Evolutionary conservation across 2,113 vertebrate genomes (phyloP).

Genomic region (Canis aureus): DNA sequence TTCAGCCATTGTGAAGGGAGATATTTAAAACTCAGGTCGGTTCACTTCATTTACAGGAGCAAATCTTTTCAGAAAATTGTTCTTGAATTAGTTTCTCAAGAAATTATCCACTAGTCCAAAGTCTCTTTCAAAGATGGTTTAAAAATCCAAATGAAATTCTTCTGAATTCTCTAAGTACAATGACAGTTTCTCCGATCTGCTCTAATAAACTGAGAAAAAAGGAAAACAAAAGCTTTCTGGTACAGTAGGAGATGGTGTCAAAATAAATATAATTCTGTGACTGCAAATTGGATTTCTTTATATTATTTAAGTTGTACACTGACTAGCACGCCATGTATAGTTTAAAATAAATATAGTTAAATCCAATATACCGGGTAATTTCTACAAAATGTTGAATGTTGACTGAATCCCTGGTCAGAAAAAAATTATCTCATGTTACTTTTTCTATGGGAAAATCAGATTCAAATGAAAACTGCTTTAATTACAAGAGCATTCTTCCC

Average conservation of each 20-base stretch:
- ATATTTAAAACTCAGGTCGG: neutral
- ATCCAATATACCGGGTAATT: neutral
- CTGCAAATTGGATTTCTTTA: neutral
- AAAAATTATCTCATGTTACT: neutral
- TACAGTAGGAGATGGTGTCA: neutral
- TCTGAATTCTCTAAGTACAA: neutral
- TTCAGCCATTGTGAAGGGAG: neutral
- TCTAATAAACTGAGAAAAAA: neutral
- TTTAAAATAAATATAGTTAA: neutral
- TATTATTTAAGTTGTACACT: neutral
- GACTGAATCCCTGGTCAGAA: neutral
- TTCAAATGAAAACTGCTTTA: neutral
- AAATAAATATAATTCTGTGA: neutral
- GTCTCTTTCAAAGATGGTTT: neutral
- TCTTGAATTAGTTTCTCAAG: constrained; percentile 40
- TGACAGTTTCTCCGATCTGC: neutral
- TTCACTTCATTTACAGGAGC: neutral
- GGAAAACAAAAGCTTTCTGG: neutral
- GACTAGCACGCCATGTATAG: neutral
- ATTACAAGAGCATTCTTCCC: neutral
- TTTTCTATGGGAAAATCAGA: neutral
- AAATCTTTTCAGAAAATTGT: constrained; percentile 12
- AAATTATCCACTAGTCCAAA: neutral
- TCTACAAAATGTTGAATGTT: neutral
- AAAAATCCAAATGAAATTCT: neutral